Evolutionary conservation across 1,140 invertebrate genomes (phyloP), one percentile per base, ranked within the genome.

Genomic region (Diabrotica undecimpunctata): DNA sequence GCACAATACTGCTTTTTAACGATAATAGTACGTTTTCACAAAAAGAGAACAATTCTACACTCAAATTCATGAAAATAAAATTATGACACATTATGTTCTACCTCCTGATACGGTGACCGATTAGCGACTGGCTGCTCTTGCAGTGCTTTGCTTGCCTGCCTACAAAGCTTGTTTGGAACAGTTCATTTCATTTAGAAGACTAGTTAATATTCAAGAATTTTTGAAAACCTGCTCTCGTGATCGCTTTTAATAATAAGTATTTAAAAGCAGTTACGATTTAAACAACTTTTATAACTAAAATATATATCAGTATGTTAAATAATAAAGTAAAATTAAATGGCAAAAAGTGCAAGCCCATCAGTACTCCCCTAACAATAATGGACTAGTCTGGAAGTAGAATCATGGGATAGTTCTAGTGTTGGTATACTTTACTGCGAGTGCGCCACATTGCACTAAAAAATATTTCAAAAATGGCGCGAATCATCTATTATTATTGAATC

Each of bases 91-190:
- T 79, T 77, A 73, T 78, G 76, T 75, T 65, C 65, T 73, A 78
- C 77, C 70, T 73, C 72, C 68, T 70, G 65, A 66, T 66, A 72
- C 75, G 68, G 67, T 73, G 73, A 76, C 76, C 75, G 77, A 76
- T 74, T 78, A 72, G 73, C 76, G 77, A 79, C 77, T 79, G 76
- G 70, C 75, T 75, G 72, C 68, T 25, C 25, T 46, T 10, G 41
- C 41, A 6, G 41, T 46, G 41, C 41, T 46, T 46, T 46, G 41
- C 41, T 46, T 46, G 41, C 41, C 41, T 46, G 41, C 41, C 41
- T 46, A n/a, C 66, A 72, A 75, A 79, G 77, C 77, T 79, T 79
- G 77, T 79, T 79, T 79, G 76, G 77, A 68, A 71, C 71, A 73
- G 68, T 73, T 72, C 73, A 77, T 64, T 68, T 39, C 67, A 65